Evolutionary conservation across 1,140 invertebrate genomes (phyloP), one percentile per base, ranked within the genome.

Genomic region (Drosophila cardini): DNA sequence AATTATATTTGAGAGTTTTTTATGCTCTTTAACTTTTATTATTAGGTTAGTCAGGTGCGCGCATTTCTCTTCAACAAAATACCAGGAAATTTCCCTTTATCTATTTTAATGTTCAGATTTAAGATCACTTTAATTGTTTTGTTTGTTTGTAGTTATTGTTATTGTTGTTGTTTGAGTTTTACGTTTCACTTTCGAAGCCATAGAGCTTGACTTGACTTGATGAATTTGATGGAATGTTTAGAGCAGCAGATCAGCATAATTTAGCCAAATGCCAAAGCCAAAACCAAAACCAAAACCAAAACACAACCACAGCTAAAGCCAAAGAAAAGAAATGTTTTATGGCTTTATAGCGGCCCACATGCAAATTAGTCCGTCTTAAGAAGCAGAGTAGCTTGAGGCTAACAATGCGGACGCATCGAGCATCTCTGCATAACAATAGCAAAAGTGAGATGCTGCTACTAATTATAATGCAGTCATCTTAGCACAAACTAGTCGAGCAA

Each of bases 11-110:
- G 57, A 34, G 21, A 45, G 42, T 15, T 67, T 72, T 79, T 76
- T 76, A 87, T 87, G 83, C 72, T 89, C 65, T 89, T 89, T 89
- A 89, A 56, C 69, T 89, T 83, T 87, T 83, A 89, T 86, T 78
- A 62, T 73, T 73, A 10, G 50, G 48, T 48, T 69, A 40, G 58
- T 56, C 32, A 70, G 61, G 48, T 67, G 65, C 56, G 63, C 21
- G 62, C 75, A 76, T 82, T 78, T 76, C 71, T 67, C 72, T 75
- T 61, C 58, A 16, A 32, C 9, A 15, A 62, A 55, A 60, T 36
- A 67, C 63, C 82, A 50, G 45, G 60, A 86, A 78, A 87, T 86
- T 89, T 86, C 79, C 79, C 84, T 80, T 87, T 83, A 76, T 87
- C 83, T 83, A 89, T 79, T 69, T 89, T 76, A 87, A 83, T 76